Conservation (phyloP, 2,113 vertebrate species). For the Sceloporus tristichus region DNA sequence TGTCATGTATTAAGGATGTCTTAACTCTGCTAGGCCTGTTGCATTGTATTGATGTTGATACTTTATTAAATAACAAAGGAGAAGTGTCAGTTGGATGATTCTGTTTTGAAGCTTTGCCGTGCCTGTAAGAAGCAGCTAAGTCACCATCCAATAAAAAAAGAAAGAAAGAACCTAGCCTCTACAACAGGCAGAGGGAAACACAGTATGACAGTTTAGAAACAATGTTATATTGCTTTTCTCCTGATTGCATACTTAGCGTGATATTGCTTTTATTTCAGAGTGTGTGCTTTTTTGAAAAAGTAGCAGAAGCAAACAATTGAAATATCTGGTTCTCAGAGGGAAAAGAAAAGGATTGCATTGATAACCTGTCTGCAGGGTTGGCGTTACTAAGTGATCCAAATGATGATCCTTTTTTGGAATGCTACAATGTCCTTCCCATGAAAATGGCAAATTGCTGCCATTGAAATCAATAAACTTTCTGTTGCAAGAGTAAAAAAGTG, state of each 20-base stretch:
- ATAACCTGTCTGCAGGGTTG: slow-evolving; percentile 4
- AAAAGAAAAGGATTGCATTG: neutral
- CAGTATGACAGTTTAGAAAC: slow-evolving; percentile 37
- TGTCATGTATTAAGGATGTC: slow-evolving; percentile 5
- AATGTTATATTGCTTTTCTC: neutral
- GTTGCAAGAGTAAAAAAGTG: neutral
- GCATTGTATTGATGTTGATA: slow-evolving; percentile 3
- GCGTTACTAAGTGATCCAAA: slow-evolving; percentile 7
- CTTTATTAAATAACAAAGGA: slow-evolving; percentile 49
- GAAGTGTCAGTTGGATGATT: slow-evolving; percentile 45
- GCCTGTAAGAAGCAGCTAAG: slow-evolving; percentile 30
- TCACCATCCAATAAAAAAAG: slow-evolving; percentile 33
- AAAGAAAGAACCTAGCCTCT: neutral
- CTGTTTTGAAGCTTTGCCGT: slow-evolving; percentile 28
- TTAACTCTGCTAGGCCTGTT: slow-evolving; percentile 34
- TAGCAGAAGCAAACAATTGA: neutral
- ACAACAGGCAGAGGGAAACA: slow-evolving; percentile 24
- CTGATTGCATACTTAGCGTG: neutral
- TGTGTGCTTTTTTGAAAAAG: neutral
- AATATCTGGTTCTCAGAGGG: slow-evolving; percentile 20
- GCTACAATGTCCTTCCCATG: neutral
- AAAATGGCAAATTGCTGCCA: neutral
- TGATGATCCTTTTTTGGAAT: neutral
- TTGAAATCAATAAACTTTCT: neutral
- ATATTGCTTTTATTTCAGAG: slow-evolving; percentile 15